A percentile compares a stretch with the other conserved stretches of the same genome.
Conservation (phyloP, 2,113 vertebrate species). For the Lepus europaeus region DNA sequence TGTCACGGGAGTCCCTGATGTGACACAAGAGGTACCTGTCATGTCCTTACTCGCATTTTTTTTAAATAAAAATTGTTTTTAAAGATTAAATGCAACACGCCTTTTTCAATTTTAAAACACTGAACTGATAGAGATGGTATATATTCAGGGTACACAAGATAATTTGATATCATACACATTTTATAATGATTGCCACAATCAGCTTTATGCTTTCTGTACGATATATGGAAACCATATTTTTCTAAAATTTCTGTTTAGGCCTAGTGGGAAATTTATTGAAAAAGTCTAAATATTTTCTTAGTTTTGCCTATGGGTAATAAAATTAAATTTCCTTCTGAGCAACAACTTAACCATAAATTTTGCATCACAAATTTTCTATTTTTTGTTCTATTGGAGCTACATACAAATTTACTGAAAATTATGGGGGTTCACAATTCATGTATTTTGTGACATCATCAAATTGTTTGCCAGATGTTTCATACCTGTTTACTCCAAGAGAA, state of each 20-base stretch:
- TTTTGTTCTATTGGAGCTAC: conserved; percentile 21
- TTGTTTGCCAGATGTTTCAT: conserved; percentile 43
- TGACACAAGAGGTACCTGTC: not conserved
- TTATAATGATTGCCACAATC: not conserved
- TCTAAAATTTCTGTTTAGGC: conserved; percentile 59
- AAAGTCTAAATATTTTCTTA: conserved; percentile 45
- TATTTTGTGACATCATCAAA: not conserved
- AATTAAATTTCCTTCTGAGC: conserved; percentile 60
- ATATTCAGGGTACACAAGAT: not conserved
- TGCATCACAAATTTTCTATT: conserved; percentile 11
- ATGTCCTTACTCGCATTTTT: not conserved
- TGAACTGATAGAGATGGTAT: not conserved
- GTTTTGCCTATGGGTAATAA: conserved; percentile 54
- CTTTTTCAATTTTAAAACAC: not conserved
- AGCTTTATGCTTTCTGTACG: not conserved
- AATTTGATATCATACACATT: not conserved
- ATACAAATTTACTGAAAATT: conserved; percentile 22
- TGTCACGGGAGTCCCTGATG: not conserved
- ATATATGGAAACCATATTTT: not conserved
- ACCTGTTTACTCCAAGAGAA: conserved; percentile 13
- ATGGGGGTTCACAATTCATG: not conserved
- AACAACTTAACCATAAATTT: conserved; percentile 38
- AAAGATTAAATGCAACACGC: not conserved
- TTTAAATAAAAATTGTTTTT: not conserved
- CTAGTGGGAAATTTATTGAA: conserved; percentile 15